These are phyloP conservation scores for Bruchidius siliquastri DNA, from an alignment of 2,888 invertebrate species.

Conservation along the genomic window DNA sequence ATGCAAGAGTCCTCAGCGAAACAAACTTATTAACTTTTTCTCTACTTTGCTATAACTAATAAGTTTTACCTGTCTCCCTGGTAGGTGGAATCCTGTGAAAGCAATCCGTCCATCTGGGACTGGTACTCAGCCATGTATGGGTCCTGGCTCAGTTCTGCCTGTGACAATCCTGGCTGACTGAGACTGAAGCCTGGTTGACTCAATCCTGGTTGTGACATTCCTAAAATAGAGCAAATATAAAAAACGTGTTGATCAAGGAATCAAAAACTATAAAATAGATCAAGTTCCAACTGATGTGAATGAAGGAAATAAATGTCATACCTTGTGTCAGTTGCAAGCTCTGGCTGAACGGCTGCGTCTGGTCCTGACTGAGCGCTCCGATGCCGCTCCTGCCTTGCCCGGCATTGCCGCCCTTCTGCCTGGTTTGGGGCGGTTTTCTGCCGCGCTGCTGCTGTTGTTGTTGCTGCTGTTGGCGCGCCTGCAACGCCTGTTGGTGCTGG, in stretches of 20 bases:
- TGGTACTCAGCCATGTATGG: constrained; percentile 81
- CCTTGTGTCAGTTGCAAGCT: constrained; percentile 69
- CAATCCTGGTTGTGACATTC: constrained; percentile 64
- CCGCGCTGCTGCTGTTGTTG: constrained; percentile 30
- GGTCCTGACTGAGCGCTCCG: constrained; percentile 40
- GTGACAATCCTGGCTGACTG: constrained; percentile 65
- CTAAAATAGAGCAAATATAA: constrained; percentile 42
- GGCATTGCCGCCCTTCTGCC: constrained; percentile 17
- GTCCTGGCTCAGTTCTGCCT: constrained; percentile 75
- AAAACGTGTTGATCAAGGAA: no score
- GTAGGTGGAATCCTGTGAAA: constrained; percentile 73
- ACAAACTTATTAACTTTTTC: no score
- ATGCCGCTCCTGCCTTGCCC: constrained; percentile 15
- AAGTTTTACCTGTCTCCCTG: constrained; percentile 49
- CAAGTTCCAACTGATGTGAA: no score
- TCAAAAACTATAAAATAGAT: no score
- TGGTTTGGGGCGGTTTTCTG: constrained; percentile 21
- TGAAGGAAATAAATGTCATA: neutral
- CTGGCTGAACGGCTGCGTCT: constrained; percentile 56
- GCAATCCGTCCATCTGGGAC: constrained; percentile 90
- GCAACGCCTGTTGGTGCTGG: constrained; percentile 66
- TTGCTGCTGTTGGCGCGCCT: constrained; percentile 49
- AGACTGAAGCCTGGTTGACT: constrained; percentile 64
- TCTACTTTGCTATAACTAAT: no score
- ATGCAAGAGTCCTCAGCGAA: no score